A percentile compares a stretch with the other conserved stretches of the same genome.
phyloP scores from a whole-genome alignment of 2,888 invertebrate species.

The Julus scanicus region DNA sequence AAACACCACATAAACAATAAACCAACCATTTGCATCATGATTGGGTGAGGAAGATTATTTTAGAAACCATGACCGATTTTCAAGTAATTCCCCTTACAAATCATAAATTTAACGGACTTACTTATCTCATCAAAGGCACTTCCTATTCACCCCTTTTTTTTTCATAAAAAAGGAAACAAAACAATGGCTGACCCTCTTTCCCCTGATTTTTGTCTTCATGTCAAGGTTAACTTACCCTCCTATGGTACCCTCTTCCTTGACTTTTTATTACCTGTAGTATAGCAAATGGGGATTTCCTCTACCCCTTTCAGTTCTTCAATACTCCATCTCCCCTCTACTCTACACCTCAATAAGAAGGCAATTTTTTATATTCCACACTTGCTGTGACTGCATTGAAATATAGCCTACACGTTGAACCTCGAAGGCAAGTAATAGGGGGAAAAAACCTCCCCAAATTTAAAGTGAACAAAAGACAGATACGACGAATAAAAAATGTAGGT shows the following conservation, averaged over 20 bases:
- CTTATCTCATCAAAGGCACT: not conserved
- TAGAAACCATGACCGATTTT: not conserved
- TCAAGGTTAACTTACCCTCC: constrained; percentile 29
- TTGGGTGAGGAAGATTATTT: no score
- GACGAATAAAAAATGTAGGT: not conserved
- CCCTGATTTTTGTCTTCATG: not conserved
- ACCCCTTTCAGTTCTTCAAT: not conserved
- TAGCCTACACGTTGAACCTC: not conserved
- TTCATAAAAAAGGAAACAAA: not conserved
- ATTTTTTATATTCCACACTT: not conserved
- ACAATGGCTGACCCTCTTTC: not conserved
- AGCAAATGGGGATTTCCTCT: not conserved
- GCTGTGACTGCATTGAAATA: not conserved
- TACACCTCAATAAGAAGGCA: not conserved
- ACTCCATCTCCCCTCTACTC: not conserved
- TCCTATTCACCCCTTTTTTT: constrained; percentile 32
- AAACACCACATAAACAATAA: no score
- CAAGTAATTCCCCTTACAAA: not conserved
- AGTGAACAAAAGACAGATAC: constrained; percentile 3
- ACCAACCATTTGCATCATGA: no score
- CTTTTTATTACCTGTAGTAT: not conserved
- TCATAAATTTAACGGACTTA: not conserved
- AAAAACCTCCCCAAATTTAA: not conserved
- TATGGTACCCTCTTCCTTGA: not conserved
- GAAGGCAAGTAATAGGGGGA: not conserved